Evolutionary conservation across 2,888 invertebrate species (phyloP).

Genomic region (Bhutanitis thaidina): DNA sequence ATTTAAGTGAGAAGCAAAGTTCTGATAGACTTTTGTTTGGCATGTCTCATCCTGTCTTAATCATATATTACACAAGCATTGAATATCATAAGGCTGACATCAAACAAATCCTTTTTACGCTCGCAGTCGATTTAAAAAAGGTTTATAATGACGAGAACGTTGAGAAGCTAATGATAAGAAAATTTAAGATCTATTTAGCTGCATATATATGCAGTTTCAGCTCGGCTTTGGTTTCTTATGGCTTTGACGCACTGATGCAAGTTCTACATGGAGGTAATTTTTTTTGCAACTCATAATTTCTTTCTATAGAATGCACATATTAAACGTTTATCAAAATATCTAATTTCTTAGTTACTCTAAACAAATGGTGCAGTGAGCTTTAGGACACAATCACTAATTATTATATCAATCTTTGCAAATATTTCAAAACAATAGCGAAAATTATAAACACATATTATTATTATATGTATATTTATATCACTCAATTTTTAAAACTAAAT

Average conservation of each 20-base stretch:
- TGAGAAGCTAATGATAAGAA: conserved; percentile 44
- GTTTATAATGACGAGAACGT: conserved; percentile 37
- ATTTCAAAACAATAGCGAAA: too few species aligned
- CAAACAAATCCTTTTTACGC: conserved; percentile 29
- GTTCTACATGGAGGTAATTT: conserved; percentile 27
- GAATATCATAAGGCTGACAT: conserved; percentile 28
- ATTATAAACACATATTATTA: too few species aligned
- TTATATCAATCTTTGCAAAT: too few species aligned
- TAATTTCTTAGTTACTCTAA: too few species aligned
- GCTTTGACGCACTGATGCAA: conserved; percentile 29
- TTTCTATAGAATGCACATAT: too few species aligned
- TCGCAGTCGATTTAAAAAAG: conserved; percentile 36
- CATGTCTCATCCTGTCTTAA: conserved; percentile 37
- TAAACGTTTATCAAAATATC: too few species aligned
- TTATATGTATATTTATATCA: too few species aligned
- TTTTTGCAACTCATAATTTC: too few species aligned
- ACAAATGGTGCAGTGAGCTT: too few species aligned
- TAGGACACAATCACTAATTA: too few species aligned
- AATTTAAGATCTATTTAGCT: conserved; percentile 28
- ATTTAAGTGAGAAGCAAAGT: conserved; percentile 29
- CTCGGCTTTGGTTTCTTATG: conserved; percentile 28
- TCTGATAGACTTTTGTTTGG: conserved; percentile 34
- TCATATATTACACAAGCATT: conserved; percentile 27
- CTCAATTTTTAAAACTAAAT: too few species aligned
- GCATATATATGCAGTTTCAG: conserved; percentile 26